Evolutionary conservation across 1,140 invertebrate genomes (phyloP), one percentile per base, ranked within the genome.

Genomic region (Leptinotarsa undecemlineata): DNA sequence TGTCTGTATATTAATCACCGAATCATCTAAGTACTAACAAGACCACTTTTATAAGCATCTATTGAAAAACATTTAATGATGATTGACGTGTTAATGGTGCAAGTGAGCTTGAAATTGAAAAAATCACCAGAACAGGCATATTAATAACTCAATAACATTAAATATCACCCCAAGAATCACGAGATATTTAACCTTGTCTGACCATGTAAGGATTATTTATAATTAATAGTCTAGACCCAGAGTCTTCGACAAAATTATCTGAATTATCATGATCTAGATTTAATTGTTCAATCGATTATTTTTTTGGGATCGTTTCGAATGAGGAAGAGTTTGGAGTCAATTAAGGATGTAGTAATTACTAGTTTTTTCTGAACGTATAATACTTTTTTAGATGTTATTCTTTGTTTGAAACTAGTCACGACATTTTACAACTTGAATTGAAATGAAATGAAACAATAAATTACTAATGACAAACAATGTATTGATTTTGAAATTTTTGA

Each of bases 111-210:
- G n/a, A 57, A 17, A 57, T 17, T 19, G 51, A 57, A 57, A 57
- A 57, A 57, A 57, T 57, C 33, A 42, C 51, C 3, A 57, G 51
- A 57, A 57, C 51, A 4, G n/a, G 3, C 51, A 57, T 15, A 17
- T 57, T 57, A 57, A 57, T 57, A 57, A 57, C 51, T 57, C 21
- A 67, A 67, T 23, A 26, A 21, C 23, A 67, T 67, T 42, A 26
- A 67, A 67, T 67, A 67, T 67, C 64, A 67, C 64, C 64, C 64
- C 64, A 57, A 57, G 51, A 57, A 57, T 57, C 15, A 19, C 51
- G 17, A 67, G 64, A 67, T 67, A 67, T 67, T 67, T 67, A 67
- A 67, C 64, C 64, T 67, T 67, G 64, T 67, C 64, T 67, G 64
- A 11, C 64, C 64, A 67, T 67, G 17, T 23, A 26, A 42, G 23